phyloP scores from a whole-genome alignment of 2,797 vertebrate species.

The Sebastes glaucus region DNA sequence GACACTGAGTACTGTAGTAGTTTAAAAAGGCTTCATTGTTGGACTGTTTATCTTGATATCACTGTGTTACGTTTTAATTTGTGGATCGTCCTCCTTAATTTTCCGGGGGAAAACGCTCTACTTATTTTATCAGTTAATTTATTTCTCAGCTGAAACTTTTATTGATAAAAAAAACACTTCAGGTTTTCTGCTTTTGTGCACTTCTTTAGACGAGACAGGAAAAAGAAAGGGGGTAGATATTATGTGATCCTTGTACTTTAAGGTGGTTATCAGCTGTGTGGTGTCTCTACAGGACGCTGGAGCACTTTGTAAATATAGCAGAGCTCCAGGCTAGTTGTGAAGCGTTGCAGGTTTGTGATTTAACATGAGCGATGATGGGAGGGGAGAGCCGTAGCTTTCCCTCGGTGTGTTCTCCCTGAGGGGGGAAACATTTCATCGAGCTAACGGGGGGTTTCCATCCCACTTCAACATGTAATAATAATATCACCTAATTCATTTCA shows the following conservation, averaged over 20 bases:
- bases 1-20: neutral
- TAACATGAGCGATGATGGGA: neutral
- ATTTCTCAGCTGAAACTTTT: neutral
- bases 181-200: constrained; percentile 3
- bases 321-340: neutral
- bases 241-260: neutral
- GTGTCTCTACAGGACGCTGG: neutral
- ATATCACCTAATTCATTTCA: neutral
- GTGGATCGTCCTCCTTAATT: constrained; percentile 49
- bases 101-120: neutral
- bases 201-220: neutral
- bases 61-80: constrained; percentile 26
- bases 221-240: neutral
- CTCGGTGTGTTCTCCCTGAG: neutral
- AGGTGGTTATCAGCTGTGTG: neutral
- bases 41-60: neutral
- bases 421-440: neutral
- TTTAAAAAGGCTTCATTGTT: neutral
- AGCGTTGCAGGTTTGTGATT: neutral
- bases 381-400: neutral
- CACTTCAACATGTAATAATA: neutral
- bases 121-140: neutral
- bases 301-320: neutral
- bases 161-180: neutral
- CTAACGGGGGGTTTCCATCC: constrained; percentile 14